Evolutionary conservation across 2,113 vertebrate genomes (phyloP), one percentile per base, ranked within the genome.

Genomic region (Crotalus viridis): DNA sequence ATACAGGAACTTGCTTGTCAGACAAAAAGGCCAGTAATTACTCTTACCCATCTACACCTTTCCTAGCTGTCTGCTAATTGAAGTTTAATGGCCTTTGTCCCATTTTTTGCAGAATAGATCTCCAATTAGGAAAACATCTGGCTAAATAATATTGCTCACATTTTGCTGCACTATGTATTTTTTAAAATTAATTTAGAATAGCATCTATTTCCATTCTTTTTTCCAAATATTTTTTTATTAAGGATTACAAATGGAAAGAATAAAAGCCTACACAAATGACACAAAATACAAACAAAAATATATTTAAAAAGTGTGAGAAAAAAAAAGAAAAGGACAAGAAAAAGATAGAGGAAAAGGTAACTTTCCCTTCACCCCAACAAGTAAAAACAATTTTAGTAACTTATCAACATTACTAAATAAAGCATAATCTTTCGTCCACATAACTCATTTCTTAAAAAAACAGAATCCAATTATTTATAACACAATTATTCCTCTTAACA

Each of bases 1-100:
- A 97, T 96, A 93, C 97, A 97, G 97, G 98, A 97, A 97, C 97
- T 92, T 2, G 91, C 96, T 96, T 97, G 96, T 97, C 98, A 98
- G 94, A 93, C 90, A 33, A 94, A 88, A 93, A 96, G 95, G 91
- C 90, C 57, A 21, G 91, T 96, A 97, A 98, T 98, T 98, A 96
- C 93, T 96, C 92, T 64, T 94, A 90, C 94, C 98, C 95, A 96
- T 98, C 97, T 95, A 88, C 94, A 95, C 93, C 96, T 97, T 95
- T 97, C 91, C 91, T 95, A 92, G 93, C 94, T 95, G 85, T 96
- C 95, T 97, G 93, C 97, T 98, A 97, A 98, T 97, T 97, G 97
- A 91, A 21, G 69, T 92, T 95, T 96, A 96, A 96, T 91, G 95
- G 89, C 52, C 92, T 96, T 96, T 93, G 94, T 96, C 93, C 88